These are phyloP conservation scores for Lottia scabra DNA, from an alignment of 2,888 invertebrate genomes.

Conservation along the genomic window DNA sequence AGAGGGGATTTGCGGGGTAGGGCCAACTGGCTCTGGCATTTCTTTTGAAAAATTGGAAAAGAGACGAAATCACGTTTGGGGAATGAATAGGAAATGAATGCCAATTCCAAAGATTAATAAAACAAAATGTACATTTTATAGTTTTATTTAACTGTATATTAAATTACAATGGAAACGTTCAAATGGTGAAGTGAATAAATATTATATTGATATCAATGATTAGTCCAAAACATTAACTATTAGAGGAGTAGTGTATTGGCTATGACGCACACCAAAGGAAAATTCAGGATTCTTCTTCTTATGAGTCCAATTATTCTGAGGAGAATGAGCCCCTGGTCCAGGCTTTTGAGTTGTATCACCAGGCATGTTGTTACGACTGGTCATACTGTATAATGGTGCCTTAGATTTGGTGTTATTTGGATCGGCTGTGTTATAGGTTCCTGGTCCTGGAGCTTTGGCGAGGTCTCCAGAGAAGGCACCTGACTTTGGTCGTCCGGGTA, in stretches of 20 bases:
- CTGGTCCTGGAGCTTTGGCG: slow-evolving; percentile 78
- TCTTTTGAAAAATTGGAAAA: no score
- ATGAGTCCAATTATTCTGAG: slow-evolving; percentile 74
- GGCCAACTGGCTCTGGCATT: no score
- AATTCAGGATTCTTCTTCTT: slow-evolving; percentile 60
- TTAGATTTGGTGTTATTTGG: slow-evolving; percentile 73
- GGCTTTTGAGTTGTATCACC: slow-evolving; percentile 84
- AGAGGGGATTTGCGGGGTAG: no score
- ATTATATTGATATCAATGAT: background rate
- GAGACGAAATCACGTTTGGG: no score
- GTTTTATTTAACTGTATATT: no score
- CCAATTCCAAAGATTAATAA: no score
- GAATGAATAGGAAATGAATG: no score
- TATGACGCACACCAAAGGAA: slow-evolving; percentile 70
- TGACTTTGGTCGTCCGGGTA: slow-evolving; percentile 84
- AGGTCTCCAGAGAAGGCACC: slow-evolving; percentile 60
- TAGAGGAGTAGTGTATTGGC: slow-evolving; percentile 63
- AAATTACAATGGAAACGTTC: no score
- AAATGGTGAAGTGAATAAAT: no score
- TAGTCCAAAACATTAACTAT: slow-evolving; percentile 36
- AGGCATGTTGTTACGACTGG: slow-evolving; percentile 82
- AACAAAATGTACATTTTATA: no score
- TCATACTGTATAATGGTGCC: slow-evolving; percentile 89
- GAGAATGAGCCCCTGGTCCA: slow-evolving; percentile 93
- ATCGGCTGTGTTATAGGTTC: slow-evolving; percentile 78